Conservation (phyloP, 2,797 vertebrate species). For the Centroberyx gerrardi region DNA sequence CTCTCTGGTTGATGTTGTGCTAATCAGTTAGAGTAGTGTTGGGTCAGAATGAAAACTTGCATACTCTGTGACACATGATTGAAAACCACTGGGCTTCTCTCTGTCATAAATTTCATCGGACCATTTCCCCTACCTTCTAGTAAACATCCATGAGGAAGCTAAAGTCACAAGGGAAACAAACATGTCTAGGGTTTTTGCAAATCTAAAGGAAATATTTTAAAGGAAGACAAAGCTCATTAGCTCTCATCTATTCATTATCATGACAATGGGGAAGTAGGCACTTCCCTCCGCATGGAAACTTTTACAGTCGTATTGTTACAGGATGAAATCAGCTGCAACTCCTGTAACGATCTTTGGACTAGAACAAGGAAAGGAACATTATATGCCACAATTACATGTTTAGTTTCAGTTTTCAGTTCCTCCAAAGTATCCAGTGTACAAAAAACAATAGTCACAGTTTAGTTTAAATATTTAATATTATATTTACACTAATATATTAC, state of each 20-base stretch:
- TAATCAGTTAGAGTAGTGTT: too few species aligned
- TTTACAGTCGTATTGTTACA: neutral
- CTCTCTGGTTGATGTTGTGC: too few species aligned
- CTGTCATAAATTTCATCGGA: too few species aligned
- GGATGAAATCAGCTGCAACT: neutral
- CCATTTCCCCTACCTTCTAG: too few species aligned
- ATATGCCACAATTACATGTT: slow-evolving; percentile 10
- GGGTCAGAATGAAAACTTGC: too few species aligned
- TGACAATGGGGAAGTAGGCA: neutral
- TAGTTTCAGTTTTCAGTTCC: slow-evolving; percentile 52
- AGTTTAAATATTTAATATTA: neutral
- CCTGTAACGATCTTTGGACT: neutral
- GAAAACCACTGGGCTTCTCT: too few species aligned
- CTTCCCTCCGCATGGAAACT: slow-evolving; percentile 19
- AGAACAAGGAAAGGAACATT: neutral
- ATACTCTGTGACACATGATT: too few species aligned
- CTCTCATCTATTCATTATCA: neutral
- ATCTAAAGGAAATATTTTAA: neutral
- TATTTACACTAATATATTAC: neutral
- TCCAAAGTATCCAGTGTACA: neutral
- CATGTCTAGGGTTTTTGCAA: neutral
- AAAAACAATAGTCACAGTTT: slow-evolving; percentile 8
- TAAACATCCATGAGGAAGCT: too few species aligned
- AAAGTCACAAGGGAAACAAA: neutral
- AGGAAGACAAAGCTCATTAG: neutral